phyloP scores from a whole-genome alignment of 2,888 invertebrate genomes.

The Melanophora roralis region DNA sequence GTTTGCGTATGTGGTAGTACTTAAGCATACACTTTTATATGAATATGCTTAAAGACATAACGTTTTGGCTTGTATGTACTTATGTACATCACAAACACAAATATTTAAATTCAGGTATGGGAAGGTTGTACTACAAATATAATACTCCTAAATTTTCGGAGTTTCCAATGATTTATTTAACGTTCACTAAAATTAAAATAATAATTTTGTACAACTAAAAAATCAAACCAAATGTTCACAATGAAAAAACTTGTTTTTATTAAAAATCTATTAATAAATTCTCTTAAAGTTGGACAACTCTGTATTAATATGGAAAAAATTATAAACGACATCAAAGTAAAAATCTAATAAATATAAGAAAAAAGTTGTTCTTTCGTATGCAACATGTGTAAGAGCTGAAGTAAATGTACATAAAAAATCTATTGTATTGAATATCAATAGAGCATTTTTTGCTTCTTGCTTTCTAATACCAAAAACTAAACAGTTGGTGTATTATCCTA shows the following conservation, averaged over 20 bases:
- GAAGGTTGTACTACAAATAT: neutral
- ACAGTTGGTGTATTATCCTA: constrained; percentile 1
- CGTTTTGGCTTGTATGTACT: too few species aligned
- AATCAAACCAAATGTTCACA: too few species aligned
- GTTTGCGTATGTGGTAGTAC: neutral
- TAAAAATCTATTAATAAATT: too few species aligned
- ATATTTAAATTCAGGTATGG: neutral
- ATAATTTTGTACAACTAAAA: too few species aligned
- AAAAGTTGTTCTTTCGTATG: constrained; percentile 33
- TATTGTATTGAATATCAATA: constrained; percentile 35
- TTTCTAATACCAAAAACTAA: neutral
- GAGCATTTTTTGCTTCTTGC: neutral
- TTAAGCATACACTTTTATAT: neutral
- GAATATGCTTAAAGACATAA: too few species aligned
- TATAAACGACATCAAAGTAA: constrained; percentile 16
- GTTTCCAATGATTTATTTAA: too few species aligned
- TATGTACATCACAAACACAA: neutral
- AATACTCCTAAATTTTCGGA: too few species aligned
- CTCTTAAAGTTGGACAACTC: too few species aligned
- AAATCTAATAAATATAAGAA: constrained; percentile 67
- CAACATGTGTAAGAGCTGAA: constrained; percentile 46
- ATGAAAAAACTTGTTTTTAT: too few species aligned
- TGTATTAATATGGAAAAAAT: too few species aligned
- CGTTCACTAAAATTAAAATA: too few species aligned
- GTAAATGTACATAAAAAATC: neutral